Percentiles rank a stretch among this genome's conserved stretches.
phyloP scores from a whole-genome alignment of 2,888 invertebrate genomes.

The Netelia fuscicornis region DNA sequence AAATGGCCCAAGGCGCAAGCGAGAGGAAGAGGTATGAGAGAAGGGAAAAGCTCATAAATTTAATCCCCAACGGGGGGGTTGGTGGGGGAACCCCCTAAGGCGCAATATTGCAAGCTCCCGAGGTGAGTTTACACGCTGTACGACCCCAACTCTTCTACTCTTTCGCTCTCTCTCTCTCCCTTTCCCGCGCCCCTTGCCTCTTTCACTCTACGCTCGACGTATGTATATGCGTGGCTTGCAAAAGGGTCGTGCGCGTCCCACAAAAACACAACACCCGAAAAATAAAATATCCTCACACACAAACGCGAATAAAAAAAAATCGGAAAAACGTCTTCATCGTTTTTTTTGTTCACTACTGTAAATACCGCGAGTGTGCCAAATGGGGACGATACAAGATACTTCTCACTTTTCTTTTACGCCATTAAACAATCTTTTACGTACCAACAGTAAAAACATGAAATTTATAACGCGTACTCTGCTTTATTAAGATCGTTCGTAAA shows the following conservation, averaged over 20 bases:
- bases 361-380: constrained; percentile 25
- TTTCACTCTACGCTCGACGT: constrained; percentile 36
- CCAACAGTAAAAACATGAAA: neutral
- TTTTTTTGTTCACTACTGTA: constrained; percentile 16
- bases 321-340: constrained; percentile 30
- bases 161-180: constrained; percentile 63
- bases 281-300: neutral
- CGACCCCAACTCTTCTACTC: constrained; percentile 62
- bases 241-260: neutral
- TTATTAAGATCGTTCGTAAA: too few relatives aligned
- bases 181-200: constrained; percentile 62
- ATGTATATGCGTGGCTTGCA: constrained; percentile 12
- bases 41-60: constrained; percentile 62
- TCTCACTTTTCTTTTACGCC: neutral
- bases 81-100: constrained; percentile 49
- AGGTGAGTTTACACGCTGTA: constrained; percentile 65
- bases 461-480: too few relatives aligned
- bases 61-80: constrained; percentile 23
- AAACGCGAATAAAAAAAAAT: neutral
- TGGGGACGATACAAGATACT: neutral
- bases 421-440: neutral
- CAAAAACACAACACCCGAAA: neutral
- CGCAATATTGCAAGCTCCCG: constrained; percentile 66
- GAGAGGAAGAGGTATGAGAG: neutral
- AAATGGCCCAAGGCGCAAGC: constrained; percentile 26